phyloP scores from a whole-genome alignment of 2,113 vertebrate species.

The Xenopus laevis region DNA sequence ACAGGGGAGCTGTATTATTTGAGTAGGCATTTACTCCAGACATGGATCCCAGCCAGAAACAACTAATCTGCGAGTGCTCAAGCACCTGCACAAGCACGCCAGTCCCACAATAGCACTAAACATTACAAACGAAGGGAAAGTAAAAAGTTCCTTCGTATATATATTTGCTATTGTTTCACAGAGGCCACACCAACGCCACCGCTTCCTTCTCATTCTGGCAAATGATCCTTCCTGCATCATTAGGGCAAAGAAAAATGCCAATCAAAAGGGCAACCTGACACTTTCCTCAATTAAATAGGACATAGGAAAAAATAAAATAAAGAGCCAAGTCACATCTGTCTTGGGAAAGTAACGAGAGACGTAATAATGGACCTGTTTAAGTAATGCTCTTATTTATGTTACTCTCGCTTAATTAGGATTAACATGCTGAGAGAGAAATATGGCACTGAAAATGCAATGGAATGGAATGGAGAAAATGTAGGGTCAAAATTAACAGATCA shows the following conservation, averaged over 20 bases:
- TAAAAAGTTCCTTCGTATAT: slow-evolving; percentile 30
- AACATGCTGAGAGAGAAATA: too few species aligned
- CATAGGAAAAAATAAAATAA: not conserved
- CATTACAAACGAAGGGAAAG: slow-evolving; percentile 43
- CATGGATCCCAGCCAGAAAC: slow-evolving; percentile 55
- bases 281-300: slow-evolving; percentile 11
- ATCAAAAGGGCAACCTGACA: slow-evolving; percentile 24
- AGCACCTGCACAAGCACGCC: slow-evolving; percentile 56
- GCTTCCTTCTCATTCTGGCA: slow-evolving; percentile 17
- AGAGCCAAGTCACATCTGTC: too few species aligned
- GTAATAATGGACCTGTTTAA: too few species aligned
- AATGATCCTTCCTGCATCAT: slow-evolving; percentile 18
- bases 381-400: too few species aligned
- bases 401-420: too few species aligned
- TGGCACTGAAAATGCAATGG: too few species aligned
- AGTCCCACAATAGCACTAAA: slow-evolving; percentile 37
- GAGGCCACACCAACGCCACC: slow-evolving; percentile 35
- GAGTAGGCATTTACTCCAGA: slow-evolving; percentile 50
- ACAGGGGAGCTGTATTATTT: slow-evolving; percentile 50
- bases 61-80: slow-evolving; percentile 47
- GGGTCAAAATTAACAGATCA: too few species aligned
- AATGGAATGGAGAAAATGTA: too few species aligned
- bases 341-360: too few species aligned
- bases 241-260: slow-evolving; percentile 24
- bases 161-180: slow-evolving; percentile 44